Base-by-base conservation (phyloP, 1,140 invertebrate species). In the Archegozetes longisetosus region DNA sequence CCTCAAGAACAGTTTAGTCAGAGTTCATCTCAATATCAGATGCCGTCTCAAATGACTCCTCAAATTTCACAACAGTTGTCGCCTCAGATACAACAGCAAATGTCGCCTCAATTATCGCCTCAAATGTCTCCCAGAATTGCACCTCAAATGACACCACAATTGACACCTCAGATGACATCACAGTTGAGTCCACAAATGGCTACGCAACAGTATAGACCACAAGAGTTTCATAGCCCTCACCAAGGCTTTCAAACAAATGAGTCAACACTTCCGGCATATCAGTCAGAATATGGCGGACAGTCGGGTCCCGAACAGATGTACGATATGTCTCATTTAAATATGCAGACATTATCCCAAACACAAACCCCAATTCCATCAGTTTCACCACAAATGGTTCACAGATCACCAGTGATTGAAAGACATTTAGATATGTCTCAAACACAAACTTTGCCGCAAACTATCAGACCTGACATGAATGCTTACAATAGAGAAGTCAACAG, bases 71-170 rank as follows among this genome's bases (percentile, higher is more conserved):
- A 40, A 47, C 51, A 62, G 25, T 24, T 13, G 14, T 17, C 58
- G 14, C 48, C 24, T 55, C 61, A 56, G 24, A 24, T 32, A 40
- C 50, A 62, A 20, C 61, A 62, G 26, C 61, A 62, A 53, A 28
- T 62, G 61, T 46, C 55, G 55, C 28, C n/a, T 40, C 58, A 61
- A 61, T n/a, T n/a, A n/a, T n/a, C n/a, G n/a, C n/a, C n/a, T n/a
- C n/a, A n/a, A n/a, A n/a, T n/a, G n/a, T n/a, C n/a, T n/a, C n/a
- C n/a, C n/a, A n/a, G 6, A 6, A 29, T 58, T 27, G 26, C 54
- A 60, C n/a, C 58, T 13, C 17, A 51, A 60, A 14, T 40, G 53
- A 9, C 23, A 17, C 32, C 17, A 20, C 56, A 58, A 55, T 4
- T 49, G 22, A 54, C 6, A 4, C 55, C 4, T 23, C 20, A 55